phyloP scores from a whole-genome alignment of 2,797 vertebrate species.

The Varecia variegata region DNA sequence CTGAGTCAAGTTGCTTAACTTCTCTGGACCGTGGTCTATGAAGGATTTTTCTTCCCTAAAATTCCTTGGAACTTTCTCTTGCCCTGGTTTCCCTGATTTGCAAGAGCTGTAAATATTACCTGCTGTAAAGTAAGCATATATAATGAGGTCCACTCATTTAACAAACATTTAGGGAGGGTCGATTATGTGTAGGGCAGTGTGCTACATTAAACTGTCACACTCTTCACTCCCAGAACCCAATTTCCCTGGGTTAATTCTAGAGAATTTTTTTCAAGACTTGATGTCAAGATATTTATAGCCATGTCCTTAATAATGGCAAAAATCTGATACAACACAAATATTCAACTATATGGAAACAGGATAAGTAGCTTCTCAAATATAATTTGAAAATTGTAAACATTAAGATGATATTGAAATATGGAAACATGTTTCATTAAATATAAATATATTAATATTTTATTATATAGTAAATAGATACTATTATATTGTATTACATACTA shows the following conservation, averaged over 20 bases:
- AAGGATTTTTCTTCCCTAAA: background rate
- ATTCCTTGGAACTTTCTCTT: background rate
- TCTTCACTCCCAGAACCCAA: background rate
- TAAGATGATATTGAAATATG: background rate
- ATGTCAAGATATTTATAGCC: background rate
- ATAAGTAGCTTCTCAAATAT: background rate
- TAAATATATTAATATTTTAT: background rate
- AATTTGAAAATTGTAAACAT: constrained; percentile 14
- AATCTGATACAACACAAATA: background rate
- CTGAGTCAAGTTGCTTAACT: background rate
- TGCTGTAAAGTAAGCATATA: background rate
- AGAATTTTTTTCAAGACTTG: background rate
- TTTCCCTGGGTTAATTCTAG: background rate
- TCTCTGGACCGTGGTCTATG: background rate
- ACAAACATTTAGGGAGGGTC: background rate
- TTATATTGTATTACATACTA: background rate
- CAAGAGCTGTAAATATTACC: background rate
- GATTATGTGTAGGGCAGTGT: background rate
- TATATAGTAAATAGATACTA: background rate
- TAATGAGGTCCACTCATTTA: background rate
- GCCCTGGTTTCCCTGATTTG: background rate
- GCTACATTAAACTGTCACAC: background rate
- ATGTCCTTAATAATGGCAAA: background rate
- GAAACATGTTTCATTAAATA: background rate
- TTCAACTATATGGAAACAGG: background rate